These are phyloP conservation scores for Rhagium mordax DNA, from an alignment of 2,888 invertebrate species.

Conservation along the genomic window DNA sequence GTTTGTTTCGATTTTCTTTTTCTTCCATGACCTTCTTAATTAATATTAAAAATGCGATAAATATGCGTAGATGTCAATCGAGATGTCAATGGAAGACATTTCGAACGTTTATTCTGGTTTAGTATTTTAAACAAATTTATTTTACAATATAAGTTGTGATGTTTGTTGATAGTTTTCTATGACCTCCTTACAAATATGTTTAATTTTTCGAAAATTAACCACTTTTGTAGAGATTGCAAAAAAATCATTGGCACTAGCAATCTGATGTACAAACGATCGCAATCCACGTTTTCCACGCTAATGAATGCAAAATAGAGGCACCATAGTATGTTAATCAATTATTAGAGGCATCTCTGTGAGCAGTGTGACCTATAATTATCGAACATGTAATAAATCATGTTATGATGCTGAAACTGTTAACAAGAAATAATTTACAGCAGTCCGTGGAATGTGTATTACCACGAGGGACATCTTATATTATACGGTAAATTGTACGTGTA, in stretches of 20 bases:
- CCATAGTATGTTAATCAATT: conserved; percentile 43
- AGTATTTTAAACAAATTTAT: too few species aligned
- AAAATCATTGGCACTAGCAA: not conserved
- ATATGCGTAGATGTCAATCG: too few species aligned
- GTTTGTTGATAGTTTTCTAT: too few species aligned
- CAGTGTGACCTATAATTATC: conserved; percentile 52
- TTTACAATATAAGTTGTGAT: too few species aligned
- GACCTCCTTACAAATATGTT: too few species aligned
- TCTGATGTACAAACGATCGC: not conserved
- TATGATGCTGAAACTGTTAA: conserved; percentile 50
- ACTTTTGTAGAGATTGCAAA: too few species aligned
- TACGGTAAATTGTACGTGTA: conserved; percentile 42
- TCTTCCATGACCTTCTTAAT: too few species aligned
- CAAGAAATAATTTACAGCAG: conserved; percentile 52
- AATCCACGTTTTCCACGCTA: conserved; percentile 12
- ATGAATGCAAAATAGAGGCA: conserved; percentile 2
- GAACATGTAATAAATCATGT: conserved; percentile 51
- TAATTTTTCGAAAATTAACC: too few species aligned
- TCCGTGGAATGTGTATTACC: conserved; percentile 48
- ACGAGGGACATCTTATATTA: conserved; percentile 49
- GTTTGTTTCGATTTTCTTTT: too few species aligned
- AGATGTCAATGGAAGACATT: too few species aligned
- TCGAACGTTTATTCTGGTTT: too few species aligned
- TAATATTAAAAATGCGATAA: too few species aligned
- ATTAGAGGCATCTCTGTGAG: conserved; percentile 45